These are phyloP conservation scores for Drosophila maculinotata DNA, from an alignment of 2,888 invertebrate genomes.

Conservation along the genomic window DNA sequence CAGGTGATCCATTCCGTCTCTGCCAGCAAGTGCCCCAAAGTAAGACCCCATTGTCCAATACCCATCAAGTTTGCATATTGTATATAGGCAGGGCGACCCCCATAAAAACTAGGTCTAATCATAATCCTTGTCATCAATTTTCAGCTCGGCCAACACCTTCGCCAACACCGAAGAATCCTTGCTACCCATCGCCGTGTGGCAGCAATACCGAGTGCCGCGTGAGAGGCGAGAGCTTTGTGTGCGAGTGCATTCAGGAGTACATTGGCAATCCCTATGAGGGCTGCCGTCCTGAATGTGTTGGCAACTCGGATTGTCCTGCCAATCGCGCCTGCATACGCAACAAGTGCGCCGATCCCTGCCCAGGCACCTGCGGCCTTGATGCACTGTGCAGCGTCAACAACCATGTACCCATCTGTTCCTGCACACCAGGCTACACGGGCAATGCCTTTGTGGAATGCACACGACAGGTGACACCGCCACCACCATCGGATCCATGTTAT, in stretches of 20 bases:
- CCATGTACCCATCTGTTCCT: slow-evolving; percentile 88
- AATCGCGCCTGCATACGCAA: slow-evolving; percentile 93
- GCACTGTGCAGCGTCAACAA: slow-evolving; percentile 92
- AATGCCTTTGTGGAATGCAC: slow-evolving; percentile 87
- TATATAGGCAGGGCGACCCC: slow-evolving; percentile 46
- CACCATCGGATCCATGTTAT: slow-evolving; percentile 86
- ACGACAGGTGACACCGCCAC: slow-evolving; percentile 79
- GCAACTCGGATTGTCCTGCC: slow-evolving; percentile 93
- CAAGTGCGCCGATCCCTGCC: slow-evolving; percentile 93
- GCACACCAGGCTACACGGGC: slow-evolving; percentile 88
- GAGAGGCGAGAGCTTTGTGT: slow-evolving; percentile 86
- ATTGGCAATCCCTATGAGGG: slow-evolving; percentile 91
- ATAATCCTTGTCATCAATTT: slow-evolving; percentile 25
- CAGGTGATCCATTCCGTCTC: slow-evolving; percentile 91
- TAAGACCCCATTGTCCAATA: slow-evolving; percentile 62
- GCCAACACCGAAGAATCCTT: slow-evolving; percentile 86
- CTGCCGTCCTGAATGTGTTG: slow-evolving; percentile 93
- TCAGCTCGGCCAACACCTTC: slow-evolving; percentile 62
- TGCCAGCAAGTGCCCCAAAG: slow-evolving; percentile 85
- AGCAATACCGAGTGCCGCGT: slow-evolving; percentile 89
- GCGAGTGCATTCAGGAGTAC: slow-evolving; percentile 88
- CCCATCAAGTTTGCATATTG: slow-evolving; percentile 73
- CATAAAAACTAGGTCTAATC: slow-evolving; percentile 8
- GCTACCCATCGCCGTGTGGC: slow-evolving; percentile 90
- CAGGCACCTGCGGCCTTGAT: slow-evolving; percentile 92